phyloP scores from a whole-genome alignment of 2,888 invertebrate species.

The Aricia artaxerxes region DNA sequence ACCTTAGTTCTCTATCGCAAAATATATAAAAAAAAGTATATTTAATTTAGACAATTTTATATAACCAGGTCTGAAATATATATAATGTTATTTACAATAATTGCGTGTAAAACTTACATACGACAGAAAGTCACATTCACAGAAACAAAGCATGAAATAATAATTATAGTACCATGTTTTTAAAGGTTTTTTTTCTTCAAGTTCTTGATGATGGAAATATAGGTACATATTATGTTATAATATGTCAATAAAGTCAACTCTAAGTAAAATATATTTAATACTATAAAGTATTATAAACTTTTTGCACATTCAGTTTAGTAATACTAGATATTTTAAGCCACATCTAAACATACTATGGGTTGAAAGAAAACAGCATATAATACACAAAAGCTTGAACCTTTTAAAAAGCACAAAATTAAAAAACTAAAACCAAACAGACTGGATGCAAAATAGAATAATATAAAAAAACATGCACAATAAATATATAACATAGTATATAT shows the following conservation, averaged over 20 bases:
- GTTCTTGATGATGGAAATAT: neutral
- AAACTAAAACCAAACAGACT: neutral
- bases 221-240: neutral
- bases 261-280: neutral
- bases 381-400: neutral
- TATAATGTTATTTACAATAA: too few species aligned
- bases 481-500: slow-evolving; percentile 11
- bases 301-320: neutral
- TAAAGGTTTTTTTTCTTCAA: neutral
- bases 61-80: too few species aligned
- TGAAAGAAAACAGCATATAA: neutral
- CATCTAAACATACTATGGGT: neutral
- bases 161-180: neutral
- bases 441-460: neutral
- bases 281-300: neutral
- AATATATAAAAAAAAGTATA: too few species aligned
- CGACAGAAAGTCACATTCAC: neutral
- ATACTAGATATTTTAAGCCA: too few species aligned
- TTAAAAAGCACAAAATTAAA: neutral
- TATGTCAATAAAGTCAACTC: neutral
- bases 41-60: too few species aligned
- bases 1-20: neutral
- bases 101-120: too few species aligned
- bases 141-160: neutral
- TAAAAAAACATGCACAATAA: neutral